These are phyloP conservation scores for Petrocephalus microphthalmus DNA, from an alignment of 2,113 vertebrate species.

Conservation along the genomic window DNA sequence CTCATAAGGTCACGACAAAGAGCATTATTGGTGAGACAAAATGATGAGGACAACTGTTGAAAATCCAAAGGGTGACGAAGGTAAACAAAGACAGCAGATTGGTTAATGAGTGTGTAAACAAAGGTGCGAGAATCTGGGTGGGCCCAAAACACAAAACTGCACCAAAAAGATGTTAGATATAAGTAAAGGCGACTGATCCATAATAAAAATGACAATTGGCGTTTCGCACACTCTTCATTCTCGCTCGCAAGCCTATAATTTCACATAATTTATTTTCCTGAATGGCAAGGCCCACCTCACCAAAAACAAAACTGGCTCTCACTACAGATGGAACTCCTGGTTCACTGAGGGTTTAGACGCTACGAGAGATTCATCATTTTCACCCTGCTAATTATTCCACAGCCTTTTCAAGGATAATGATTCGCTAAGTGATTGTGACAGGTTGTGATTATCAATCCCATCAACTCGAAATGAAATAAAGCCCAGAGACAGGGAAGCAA, in stretches of 20 bases:
- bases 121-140: not conserved
- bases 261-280: slow-evolving; percentile 17
- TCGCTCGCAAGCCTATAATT: slow-evolving; percentile 14
- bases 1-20: not conserved
- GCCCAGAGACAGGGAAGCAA: not conserved
- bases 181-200: slow-evolving; percentile 3
- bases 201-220: slow-evolving; percentile 21
- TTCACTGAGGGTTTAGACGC: slow-evolving; percentile 17
- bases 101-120: slow-evolving; percentile 15
- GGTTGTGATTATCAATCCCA: slow-evolving; percentile 19
- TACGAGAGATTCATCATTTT: slow-evolving; percentile 16
- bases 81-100: slow-evolving; percentile 18
- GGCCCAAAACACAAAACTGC: not conserved
- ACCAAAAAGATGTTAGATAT: not conserved
- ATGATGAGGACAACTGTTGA: not conserved
- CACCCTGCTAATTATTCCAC: slow-evolving; percentile 21
- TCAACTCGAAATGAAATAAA: slow-evolving; percentile 19
- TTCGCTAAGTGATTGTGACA: slow-evolving; percentile 20
- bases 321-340: not conserved
- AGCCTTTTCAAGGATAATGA: slow-evolving; percentile 17
- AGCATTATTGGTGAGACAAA: not conserved
- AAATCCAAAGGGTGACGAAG: not conserved
- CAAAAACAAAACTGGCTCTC: slow-evolving; percentile 5
- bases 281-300: slow-evolving; percentile 10
- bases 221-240: not conserved